Conservation (phyloP, 37 sponge, comb jelly and placozoan species). For the Spongilla lacustris region DNA sequence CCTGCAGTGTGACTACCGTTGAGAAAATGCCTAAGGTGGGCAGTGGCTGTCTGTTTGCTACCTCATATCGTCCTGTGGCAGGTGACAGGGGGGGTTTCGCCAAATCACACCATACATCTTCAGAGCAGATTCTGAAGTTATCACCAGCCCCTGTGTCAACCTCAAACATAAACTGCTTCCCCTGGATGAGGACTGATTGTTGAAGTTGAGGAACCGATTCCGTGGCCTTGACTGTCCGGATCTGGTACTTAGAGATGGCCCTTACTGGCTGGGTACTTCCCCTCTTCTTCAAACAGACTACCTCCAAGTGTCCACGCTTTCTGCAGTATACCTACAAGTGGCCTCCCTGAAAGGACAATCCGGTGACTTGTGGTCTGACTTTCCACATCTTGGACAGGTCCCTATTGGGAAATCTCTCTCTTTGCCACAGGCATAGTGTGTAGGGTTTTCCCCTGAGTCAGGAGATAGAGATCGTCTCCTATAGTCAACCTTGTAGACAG, state of each 20-base stretch:
- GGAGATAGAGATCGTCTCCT: not conserved
- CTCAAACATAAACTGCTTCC: not conserved
- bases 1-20: too few species aligned
- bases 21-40: too few species aligned
- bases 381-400: not conserved
- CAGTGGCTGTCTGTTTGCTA: too few species aligned
- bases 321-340: not conserved
- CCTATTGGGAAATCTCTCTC: not conserved
- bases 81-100: too few species aligned
- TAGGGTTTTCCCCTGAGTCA: not conserved
- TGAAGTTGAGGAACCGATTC: not conserved
- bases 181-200: not conserved
- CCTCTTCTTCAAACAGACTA: not conserved
- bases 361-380: not conserved
- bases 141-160: not conserved
- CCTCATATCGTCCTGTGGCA: too few species aligned
- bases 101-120: not conserved
- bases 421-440: not conserved
- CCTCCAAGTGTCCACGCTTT: not conserved
- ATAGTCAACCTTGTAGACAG: too few species aligned
- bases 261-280: not conserved
- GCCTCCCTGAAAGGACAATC: not conserved
- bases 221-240: not conserved
- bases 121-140: not conserved
- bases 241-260: not conserved